Evolutionary conservation across 1,140 invertebrate genomes (phyloP), one percentile per base, ranked within the genome.

Genomic region (Sinella curviseta): DNA sequence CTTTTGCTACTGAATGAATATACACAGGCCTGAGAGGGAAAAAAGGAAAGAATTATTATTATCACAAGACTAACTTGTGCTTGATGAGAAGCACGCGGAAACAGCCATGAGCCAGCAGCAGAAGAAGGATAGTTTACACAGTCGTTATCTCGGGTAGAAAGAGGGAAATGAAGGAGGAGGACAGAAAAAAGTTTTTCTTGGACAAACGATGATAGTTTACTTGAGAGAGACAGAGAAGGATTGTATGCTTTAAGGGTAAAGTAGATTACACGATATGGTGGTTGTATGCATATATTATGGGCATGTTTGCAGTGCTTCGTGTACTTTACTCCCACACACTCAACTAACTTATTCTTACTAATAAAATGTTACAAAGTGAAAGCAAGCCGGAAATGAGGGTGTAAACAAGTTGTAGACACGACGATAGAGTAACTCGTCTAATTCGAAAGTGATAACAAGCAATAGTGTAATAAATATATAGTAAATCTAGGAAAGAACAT

Each of bases 361-460:
- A 60, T 60, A 26, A 60, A 60, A 60, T 60, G 55, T 60, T 60
- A 60, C 55, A 60, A 60, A 60, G 55, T 60, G 55, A 60, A 60
- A 60, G 55, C 24, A 60, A 60, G 55, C 55, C 8, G 55, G 55
- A 60, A 60, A 60, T 60, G 55, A 60, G 55, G 55, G 55, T 60
- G 55, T 60, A 60, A 60, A 60, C 55, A 60, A 60, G 55, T 60
- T 60, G 55, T 60, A 60, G 55, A 60, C 8, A 24, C 55, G 55
- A 60, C 55, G n/a, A 60, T 26, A 24, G 12, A n/a, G 14, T 24
- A 60, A 60, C 55, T 60, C 24, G 55, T 60, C 55, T 60, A 60
- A 60, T 60, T 60, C 24, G 55, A 60, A 60, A 60, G 55, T 60
- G 55, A 60, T 60, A 60, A 60, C 55, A 60, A 60, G 55, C 55